Conservation (phyloP, 2,797 vertebrate genomes). For the Cygnus olor region DNA sequence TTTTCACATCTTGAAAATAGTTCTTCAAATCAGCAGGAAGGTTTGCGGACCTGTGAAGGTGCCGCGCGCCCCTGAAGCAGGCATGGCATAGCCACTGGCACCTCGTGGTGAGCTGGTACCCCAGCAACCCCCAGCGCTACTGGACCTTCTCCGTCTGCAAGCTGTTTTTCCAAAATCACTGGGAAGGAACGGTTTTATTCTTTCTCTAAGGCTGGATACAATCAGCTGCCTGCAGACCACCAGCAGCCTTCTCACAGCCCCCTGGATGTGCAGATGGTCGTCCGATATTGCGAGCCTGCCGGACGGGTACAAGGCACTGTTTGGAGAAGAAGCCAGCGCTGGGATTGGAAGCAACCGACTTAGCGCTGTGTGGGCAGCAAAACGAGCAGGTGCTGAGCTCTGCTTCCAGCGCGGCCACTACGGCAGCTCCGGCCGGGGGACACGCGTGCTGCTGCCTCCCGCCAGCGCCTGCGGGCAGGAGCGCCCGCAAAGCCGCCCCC, state of each 20-base stretch:
- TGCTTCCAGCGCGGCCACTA: background rate
- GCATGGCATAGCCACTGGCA: background rate
- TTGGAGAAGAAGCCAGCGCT: accelerated
- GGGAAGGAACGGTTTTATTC: accelerated
- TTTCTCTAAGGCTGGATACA: accelerated
- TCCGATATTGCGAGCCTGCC: too few species aligned
- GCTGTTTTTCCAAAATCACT: background rate
- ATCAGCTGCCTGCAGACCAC: accelerated
- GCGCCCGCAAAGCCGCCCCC: background rate
- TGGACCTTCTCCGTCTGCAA: background rate
- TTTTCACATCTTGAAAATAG: background rate
- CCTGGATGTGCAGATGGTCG: too few species aligned
- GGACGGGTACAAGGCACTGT: accelerated
- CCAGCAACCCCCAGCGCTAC: background rate
- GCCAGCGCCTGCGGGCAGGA: too few species aligned
- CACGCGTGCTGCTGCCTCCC: background rate
- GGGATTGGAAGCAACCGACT: background rate
- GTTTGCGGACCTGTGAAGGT: too few species aligned
- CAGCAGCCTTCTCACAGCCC: background rate
- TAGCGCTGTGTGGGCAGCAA: background rate
- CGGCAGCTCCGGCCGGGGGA: background rate
- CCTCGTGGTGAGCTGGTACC: accelerated
- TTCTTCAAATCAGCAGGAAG: background rate
- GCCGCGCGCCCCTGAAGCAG: background rate
- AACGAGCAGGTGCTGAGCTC: background rate